Evolutionary conservation across 2,113 vertebrate genomes (phyloP), one percentile per base, ranked within the genome.

Genomic region (Tringa solitaria): DNA sequence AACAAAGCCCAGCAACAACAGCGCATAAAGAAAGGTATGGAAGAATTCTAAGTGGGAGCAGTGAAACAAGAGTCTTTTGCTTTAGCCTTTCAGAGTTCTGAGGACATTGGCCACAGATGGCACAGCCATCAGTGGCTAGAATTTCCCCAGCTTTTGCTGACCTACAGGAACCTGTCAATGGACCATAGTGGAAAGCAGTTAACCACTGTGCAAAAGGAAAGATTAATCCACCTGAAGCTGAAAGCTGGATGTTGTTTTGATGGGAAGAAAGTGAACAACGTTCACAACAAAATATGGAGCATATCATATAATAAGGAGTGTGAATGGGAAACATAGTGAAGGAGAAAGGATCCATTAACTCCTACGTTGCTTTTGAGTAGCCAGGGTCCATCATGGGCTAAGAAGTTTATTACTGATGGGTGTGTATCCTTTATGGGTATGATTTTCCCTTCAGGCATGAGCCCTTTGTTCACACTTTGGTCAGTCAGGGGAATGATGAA

Each of bases 401-500:
- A 1, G 2, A 90, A 35, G 26, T 28, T 85, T 91, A 80, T 65
- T 90, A 80, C 75, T 45, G 0, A 1, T 69, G 60, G 89, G 86
- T 74, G 84, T 94, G 59, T 67, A 70, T 67, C 35, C 8, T 92
- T 95, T 77, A 74, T 53, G 7, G 82, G 24, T 35, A 69, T 96
- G 89, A 95, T 89, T 91, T 87, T 45, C 22, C 26, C 45, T 75
- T 91, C 77, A 75, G 65, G 77, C 35, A 87, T 61, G 73, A 93
- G 28, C 20, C 53, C 39, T 94, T 90, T 92, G 35, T 91, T 89
- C 90, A 91, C 22, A 82, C 35, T 39, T 96, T 93, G 89, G 92
- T 95, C 94, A 92, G 69, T 88, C 69, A 89, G 15, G 8, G n/a
- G 45, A 84, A 92, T 95, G 76, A 93, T 50, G 92, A 94, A 96